Evolutionary conservation across 2,888 invertebrate species (phyloP), one percentile per base, ranked within the genome.

Genomic region (Brenthis ino): DNA sequence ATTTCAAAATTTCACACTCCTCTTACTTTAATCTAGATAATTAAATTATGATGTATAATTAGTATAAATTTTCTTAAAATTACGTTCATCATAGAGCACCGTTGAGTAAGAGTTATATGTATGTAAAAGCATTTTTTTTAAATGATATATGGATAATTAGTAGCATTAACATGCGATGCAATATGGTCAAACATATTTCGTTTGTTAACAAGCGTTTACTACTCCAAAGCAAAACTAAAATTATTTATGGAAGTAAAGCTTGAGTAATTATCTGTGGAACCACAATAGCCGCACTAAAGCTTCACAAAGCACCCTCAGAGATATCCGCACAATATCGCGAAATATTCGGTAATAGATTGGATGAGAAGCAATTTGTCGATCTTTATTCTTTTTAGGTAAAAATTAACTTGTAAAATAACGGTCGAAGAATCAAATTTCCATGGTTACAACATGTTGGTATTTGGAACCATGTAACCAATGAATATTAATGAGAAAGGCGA

Each of bases 341-440:
- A 63, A 67, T 50, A 55, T 51, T 48, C 51, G 58, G 33, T 63
- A 67, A 63, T 67, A 61, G 56, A n/a, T 51, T n/a, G 43, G 61
- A 63, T 43, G 61, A 67, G 51, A 56, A 67, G 51, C 61, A 56
- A 67, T 67, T 51, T 67, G 56, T 67, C 67, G 50, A 61, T 61
- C 56, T 58, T 54, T 66, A n/a, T 51, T 51, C 61, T 60, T 61
- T 16, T 51, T 28, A 14, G 61, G 28, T 50, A 61, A 24, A 24
- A 55, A 43, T 61, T 37, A 57, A 51, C 24, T 51, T 61, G 43
- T 61, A 58, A 61, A 61, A 53, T 67, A 16, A 66, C 20, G 33
- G 24, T 48, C 54, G 28, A 24, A 58, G 33, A 54, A 47, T n/a
- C 54, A 47, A 54, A 12, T 8, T 14, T 12, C 58, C 28, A 48